A percentile compares a stretch with the other conserved stretches of the same genome.
Conservation (phyloP, 2,797 vertebrate species). For the Rallus crepitans region DNA sequence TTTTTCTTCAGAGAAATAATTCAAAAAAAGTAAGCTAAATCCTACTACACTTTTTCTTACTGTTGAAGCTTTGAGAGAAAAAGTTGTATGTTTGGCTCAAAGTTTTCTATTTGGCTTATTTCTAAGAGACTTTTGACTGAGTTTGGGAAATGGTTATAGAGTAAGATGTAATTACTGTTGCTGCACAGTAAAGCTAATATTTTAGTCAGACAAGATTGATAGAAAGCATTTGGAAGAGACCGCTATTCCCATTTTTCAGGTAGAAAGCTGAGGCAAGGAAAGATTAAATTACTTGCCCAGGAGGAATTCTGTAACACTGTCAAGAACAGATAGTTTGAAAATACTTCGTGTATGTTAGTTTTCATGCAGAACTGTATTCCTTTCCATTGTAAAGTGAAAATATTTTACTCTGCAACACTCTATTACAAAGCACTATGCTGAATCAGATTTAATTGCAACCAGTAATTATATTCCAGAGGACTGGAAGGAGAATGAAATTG, state of each 20-base stretch:
- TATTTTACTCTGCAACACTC: rapidly evolving
- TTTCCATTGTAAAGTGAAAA: not conserved
- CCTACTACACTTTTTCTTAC: not conserved
- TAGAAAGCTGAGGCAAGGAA: not conserved
- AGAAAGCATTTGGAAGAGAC: not conserved
- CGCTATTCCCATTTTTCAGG: not conserved
- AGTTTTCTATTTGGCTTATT: not conserved
- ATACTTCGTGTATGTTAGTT: not conserved
- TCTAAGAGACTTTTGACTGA: not conserved
- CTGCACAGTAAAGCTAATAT: not conserved
- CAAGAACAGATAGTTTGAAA: not conserved
- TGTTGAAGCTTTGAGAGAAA: not conserved
- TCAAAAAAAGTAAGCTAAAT: not conserved
- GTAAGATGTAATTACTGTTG: not conserved
- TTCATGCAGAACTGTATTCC: not conserved
- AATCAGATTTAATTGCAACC: not conserved
- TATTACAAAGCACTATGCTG: not conserved
- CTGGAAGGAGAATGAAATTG: not conserved
- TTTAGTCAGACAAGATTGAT: not conserved
- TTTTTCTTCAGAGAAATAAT: not conserved
- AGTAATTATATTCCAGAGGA: not conserved
- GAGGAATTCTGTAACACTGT: not conserved
- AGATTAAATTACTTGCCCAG: not conserved
- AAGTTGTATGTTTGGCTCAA: not conserved
- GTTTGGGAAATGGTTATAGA: not conserved